These are phyloP conservation scores for Nothocercus nigrocapillus DNA, from an alignment of 2,113 vertebrate species.

Conservation along the genomic window DNA sequence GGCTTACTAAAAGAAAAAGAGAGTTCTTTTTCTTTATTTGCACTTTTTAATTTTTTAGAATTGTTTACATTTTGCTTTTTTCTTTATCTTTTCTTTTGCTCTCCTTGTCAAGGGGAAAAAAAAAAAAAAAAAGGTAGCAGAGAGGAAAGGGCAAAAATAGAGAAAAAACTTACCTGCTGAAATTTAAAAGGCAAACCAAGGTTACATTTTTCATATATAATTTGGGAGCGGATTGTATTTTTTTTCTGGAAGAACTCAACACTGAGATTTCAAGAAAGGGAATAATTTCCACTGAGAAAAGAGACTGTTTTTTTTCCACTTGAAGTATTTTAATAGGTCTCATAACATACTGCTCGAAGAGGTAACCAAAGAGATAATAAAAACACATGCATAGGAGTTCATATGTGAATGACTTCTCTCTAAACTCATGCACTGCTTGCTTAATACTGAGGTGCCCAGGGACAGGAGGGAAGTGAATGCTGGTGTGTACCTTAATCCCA, in stretches of 20 bases:
- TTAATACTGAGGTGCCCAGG: neutral
- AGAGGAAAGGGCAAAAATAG: neutral
- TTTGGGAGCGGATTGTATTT: no score
- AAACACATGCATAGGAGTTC: neutral
- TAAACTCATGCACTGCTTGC: neutral
- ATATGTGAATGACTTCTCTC: neutral
- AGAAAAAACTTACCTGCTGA: neutral
- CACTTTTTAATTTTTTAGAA: neutral
- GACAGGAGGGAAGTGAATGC: neutral
- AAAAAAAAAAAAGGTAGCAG: neutral
- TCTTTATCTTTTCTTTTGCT: neutral
- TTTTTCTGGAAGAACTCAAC: neutral
- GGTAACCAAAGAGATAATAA: neutral
- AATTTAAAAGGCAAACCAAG: neutral
- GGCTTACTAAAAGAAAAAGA: neutral
- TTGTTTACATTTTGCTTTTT: neutral
- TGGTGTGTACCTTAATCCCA: neutral
- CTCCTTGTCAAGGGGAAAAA: neutral
- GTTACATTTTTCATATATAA: neutral
- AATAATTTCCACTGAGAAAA: neutral
- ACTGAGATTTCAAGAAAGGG: neutral
- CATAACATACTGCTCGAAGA: neutral
- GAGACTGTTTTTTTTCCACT: rapidly evolving
- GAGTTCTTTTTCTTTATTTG: neutral
- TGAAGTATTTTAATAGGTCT: neutral